phyloP scores from a whole-genome alignment of 2,888 invertebrate genomes.

The Tyria jacobaeae region DNA sequence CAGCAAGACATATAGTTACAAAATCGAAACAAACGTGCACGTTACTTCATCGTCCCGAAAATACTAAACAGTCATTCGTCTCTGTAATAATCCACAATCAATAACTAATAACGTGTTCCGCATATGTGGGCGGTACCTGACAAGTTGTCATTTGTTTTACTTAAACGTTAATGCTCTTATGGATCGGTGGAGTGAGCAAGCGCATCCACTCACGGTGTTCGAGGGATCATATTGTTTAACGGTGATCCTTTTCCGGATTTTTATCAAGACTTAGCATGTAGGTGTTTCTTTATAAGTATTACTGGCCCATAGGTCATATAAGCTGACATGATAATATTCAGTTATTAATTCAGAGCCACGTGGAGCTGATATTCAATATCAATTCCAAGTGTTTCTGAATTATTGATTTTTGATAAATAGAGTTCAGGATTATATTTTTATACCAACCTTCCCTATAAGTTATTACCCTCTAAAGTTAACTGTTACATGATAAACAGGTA shows the following conservation, averaged over 20 bases:
- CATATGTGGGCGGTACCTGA: slow-evolving; percentile 66
- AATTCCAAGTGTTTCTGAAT: slow-evolving; percentile 8
- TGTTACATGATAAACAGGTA: too few relatives aligned
- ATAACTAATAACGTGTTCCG: slow-evolving; percentile 69
- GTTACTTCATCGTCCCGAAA: slow-evolving; percentile 48
- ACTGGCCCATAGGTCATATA: slow-evolving; percentile 35
- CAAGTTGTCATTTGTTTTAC: slow-evolving; percentile 76
- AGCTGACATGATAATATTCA: slow-evolving; percentile 20
- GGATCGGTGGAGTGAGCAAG: slow-evolving; percentile 51
- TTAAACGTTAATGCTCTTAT: slow-evolving; percentile 74
- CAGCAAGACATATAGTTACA: slow-evolving; percentile 33
- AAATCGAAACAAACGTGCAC: slow-evolving; percentile 30
- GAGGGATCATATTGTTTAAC: slow-evolving; percentile 54
- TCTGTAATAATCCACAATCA: slow-evolving; percentile 65
- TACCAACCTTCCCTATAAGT: too few relatives aligned
- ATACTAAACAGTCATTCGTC: slow-evolving; percentile 51
- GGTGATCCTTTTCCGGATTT: slow-evolving; percentile 68
- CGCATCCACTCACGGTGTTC: slow-evolving; percentile 43
- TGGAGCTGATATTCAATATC: slow-evolving; percentile 1
- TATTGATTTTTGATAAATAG: slow-evolving; percentile 12
- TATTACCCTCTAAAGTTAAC: neutral
- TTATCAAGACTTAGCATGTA: slow-evolving; percentile 48
- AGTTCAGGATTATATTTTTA: neutral
- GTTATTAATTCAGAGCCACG: slow-evolving; percentile 7
- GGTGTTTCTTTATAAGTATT: slow-evolving; percentile 53